Percentiles rank a stretch among this genome's conserved stretches.
Evolutionary conservation across 2,888 invertebrate species (phyloP).

Genomic region (Rotaria magnacalcarata): DNA sequence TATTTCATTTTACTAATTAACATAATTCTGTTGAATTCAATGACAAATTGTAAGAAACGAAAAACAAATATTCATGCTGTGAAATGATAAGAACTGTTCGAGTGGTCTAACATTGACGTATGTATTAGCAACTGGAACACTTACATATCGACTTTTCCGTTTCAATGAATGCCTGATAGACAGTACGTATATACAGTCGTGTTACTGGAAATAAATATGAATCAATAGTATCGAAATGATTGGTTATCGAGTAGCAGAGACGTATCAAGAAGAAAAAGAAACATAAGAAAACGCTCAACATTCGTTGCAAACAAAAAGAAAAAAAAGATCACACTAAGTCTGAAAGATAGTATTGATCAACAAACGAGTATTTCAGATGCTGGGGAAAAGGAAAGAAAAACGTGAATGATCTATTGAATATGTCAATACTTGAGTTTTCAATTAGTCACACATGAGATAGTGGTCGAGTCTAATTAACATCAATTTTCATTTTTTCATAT

Average conservation of each 20-base stretch:
- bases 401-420: background rate
- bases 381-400: background rate
- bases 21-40: too few species aligned
- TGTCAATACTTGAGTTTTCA: background rate
- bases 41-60: too few species aligned
- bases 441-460: background rate
- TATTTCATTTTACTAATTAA: too few species aligned
- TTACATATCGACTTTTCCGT: background rate
- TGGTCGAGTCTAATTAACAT: background rate
- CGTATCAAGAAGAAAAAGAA: background rate
- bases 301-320: background rate
- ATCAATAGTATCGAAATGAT: background rate
- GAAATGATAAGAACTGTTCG: background rate
- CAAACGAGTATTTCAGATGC: background rate
- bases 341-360: background rate
- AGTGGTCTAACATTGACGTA: too few species aligned
- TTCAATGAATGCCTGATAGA: background rate
- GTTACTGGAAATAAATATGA: background rate
- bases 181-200: background rate
- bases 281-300: background rate
- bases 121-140: background rate
- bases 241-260: background rate
- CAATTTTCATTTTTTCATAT: background rate
- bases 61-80: background rate
- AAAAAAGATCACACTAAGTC: background rate